These are phyloP conservation scores for Lordiphosa andalusiaca DNA, from an alignment of 2,888 invertebrate genomes.

Conservation along the genomic window DNA sequence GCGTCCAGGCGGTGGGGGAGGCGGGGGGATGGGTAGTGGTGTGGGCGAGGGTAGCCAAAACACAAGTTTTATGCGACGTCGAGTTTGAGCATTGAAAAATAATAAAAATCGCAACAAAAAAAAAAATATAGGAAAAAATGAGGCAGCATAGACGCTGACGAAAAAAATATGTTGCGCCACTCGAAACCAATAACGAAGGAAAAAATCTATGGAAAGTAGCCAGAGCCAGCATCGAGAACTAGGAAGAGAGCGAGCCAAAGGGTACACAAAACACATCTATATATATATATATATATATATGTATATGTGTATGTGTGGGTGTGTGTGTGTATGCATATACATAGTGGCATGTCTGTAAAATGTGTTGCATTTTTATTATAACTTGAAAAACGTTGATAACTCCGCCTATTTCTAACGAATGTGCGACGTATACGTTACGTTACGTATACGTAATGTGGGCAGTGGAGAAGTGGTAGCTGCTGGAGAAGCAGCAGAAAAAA, in stretches of 20 bases:
- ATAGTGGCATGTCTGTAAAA: slow-evolving; percentile 66
- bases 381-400: slow-evolving; percentile 79
- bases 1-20: too few relatives aligned
- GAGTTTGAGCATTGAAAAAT: slow-evolving; percentile 72
- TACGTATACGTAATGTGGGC: slow-evolving; percentile 46
- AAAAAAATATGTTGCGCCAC: slow-evolving; percentile 53
- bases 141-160: slow-evolving; percentile 25
- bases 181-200: slow-evolving; percentile 75
- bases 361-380: slow-evolving; percentile 79
- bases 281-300: slow-evolving; percentile 27
- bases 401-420: slow-evolving; percentile 78
- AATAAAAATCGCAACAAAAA: slow-evolving; percentile 60
- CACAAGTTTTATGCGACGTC: slow-evolving; percentile 73
- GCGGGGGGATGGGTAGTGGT: not conserved
- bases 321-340: slow-evolving; percentile 27
- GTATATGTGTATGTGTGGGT: slow-evolving; percentile 29
- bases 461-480: slow-evolving; percentile 18
- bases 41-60: slow-evolving; percentile 50
- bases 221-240: slow-evolving; percentile 40
- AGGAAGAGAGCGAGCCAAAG: slow-evolving; percentile 26
- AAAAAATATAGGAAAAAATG: slow-evolving; percentile 5
- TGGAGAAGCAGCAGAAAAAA: slow-evolving; percentile 7
- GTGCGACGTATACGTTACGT: slow-evolving; percentile 41
- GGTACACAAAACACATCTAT: slow-evolving; percentile 24
- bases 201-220: slow-evolving; percentile 77